Conservation (phyloP, 2,113 vertebrate genomes). For the Turdus rufiventris region DNA sequence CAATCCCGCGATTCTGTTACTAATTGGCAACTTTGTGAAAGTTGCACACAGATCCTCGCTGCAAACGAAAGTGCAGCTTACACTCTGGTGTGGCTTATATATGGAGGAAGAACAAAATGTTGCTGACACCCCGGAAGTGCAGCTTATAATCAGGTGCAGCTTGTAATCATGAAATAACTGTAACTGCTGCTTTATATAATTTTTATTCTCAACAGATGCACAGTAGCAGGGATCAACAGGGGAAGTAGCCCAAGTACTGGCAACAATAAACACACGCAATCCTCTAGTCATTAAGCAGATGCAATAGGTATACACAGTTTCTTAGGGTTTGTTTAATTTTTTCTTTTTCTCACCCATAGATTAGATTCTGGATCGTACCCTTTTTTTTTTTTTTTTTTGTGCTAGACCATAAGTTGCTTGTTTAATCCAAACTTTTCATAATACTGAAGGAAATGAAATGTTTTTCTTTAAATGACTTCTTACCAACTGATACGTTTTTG, state of each 20-base stretch:
- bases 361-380: background rate
- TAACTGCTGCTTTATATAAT: background rate
- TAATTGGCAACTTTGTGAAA: too few relatives aligned
- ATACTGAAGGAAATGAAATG: background rate
- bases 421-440: background rate
- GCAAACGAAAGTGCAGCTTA: too few relatives aligned
- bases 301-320: background rate
- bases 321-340: background rate
- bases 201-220: background rate
- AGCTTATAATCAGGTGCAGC: too few relatives aligned
- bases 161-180: too few relatives aligned
- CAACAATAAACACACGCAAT: background rate
- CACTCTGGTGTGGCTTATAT: too few relatives aligned
- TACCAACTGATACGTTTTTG: background rate
- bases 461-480: background rate
- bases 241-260: background rate
- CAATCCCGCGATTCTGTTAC: too few relatives aligned
- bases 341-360: background rate
- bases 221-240: background rate
- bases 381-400: background rate
- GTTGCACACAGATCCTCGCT: too few relatives aligned
- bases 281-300: background rate
- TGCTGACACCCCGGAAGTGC: too few relatives aligned
- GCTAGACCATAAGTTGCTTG: background rate
- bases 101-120: too few relatives aligned